Base-by-base conservation (phyloP, 2,888 invertebrate species). In the Drosophila fulvimacula region DNA sequence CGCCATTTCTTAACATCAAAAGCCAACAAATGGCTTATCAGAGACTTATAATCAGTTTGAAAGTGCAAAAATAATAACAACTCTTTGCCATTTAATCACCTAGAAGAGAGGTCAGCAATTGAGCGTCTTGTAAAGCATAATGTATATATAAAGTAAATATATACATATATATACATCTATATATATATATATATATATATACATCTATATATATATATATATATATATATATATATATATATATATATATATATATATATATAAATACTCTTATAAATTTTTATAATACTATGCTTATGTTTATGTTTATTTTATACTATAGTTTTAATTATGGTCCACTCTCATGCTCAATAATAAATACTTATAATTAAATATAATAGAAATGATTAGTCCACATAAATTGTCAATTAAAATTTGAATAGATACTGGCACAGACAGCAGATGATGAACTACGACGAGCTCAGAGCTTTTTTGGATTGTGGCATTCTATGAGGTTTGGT, bases 11-110 rank as follows among this genome's bases (percentile, higher is more conserved):
- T 38, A 52, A 67, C 21, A 21, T 48, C 30, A 42, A n/a, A 53
- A 15, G n/a, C 32, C 34, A 41, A 68, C 51, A 61, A 49, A 48
- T 11, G 15, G 17, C 73, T 88, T 82, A 86, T 88, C 83, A n/a
- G 27, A 17, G 17, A 55, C 38, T 36, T 42, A 53, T 76, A 85
- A 85, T 88, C 86, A 66, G 64, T 46, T 39, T 21, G 66, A 11
- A 65, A 49, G 24, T 11, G 30, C 46, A 30, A 27, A 48, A 80
- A 61, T 44, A 70, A 72, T 53, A 61, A 56, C 34, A 69, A 53
- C 15, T 21, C 5, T 55, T 61, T 49, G 3, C 4, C 39, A 46
- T 46, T 67, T 68, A 78, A 78, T 69, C 63, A 42, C 27, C 13
- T 38, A 5, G 32, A 58, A 24, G 52, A 69, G 64, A 39, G 55